A percentile compares a stretch with the other conserved stretches of the same genome.
Conservation (phyloP, 2,113 vertebrate species). For the Hydrolagus affinis region DNA sequence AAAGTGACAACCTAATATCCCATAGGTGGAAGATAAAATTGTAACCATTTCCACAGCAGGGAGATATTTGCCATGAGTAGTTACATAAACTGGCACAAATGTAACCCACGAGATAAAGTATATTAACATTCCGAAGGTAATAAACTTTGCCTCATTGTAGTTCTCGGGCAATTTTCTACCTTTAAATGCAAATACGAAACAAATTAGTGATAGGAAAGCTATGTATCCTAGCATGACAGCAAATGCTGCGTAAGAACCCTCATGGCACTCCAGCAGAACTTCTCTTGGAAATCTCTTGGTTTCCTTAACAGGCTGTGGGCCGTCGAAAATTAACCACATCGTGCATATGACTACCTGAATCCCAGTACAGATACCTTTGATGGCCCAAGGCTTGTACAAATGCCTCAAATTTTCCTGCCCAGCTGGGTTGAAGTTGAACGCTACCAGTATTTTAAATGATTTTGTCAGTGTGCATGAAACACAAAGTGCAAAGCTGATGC, state of each 20-base stretch:
- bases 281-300: conserved; percentile 44
- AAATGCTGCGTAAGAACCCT: conserved; percentile 67
- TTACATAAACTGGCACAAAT: conserved; percentile 72
- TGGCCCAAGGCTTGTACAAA: conserved; percentile 57
- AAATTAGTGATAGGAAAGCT: conserved; percentile 61
- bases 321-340: conserved; percentile 62
- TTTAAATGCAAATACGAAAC: conserved; percentile 76
- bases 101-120: conserved; percentile 80
- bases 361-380: conserved; percentile 55
- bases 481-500: conserved; percentile 73
- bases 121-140: conserved; percentile 82
- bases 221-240: conserved; percentile 72
- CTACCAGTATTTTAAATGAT: conserved; percentile 75
- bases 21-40: conserved; percentile 79
- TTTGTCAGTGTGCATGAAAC: conserved; percentile 80
- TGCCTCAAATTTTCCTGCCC: conserved; percentile 56
- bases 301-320: conserved; percentile 49
- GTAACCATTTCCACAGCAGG: conserved; percentile 77
- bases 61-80: conserved; percentile 68
- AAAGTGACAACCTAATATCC: conserved; percentile 73
- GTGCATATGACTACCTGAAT: conserved; percentile 61
- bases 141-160: conserved; percentile 82
- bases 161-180: conserved; percentile 75
- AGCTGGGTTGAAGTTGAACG: conserved; percentile 72
- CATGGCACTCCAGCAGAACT: conserved; percentile 65